These are phyloP conservation scores for Temnothorax unifasciatus DNA, from an alignment of 2,888 invertebrate genomes.

Conservation along the genomic window DNA sequence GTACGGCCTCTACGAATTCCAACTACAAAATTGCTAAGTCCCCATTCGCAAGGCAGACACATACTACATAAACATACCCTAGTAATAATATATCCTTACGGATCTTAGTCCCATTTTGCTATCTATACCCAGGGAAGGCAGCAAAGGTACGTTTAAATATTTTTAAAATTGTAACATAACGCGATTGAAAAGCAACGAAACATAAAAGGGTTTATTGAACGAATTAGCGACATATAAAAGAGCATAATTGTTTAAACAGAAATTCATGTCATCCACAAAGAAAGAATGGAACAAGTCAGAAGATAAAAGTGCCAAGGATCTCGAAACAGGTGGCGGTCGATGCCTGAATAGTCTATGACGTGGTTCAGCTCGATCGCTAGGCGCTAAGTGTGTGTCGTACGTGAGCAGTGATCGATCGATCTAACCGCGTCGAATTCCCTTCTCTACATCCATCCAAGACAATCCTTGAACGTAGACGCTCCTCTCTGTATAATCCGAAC, in stretches of 20 bases:
- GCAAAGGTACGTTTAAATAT: neutral
- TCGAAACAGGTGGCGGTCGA: conserved; percentile 71
- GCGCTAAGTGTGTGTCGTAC: conserved; percentile 10
- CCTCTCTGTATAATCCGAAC: conserved; percentile 65
- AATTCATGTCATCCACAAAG: conserved; percentile 58
- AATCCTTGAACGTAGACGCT: conserved; percentile 56
- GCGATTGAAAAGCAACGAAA: conserved; percentile 49
- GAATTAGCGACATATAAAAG: conserved; percentile 70
- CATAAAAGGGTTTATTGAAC: conserved; percentile 64
- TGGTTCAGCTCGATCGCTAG: conserved; percentile 39
- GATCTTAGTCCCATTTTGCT: neutral
- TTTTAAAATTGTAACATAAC: no score
- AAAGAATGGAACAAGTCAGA: conserved; percentile 52
- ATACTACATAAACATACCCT: conserved; percentile 20
- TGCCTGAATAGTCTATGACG: conserved; percentile 13
- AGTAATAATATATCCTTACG: conserved; percentile 10
- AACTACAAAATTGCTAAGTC: conserved; percentile 56
- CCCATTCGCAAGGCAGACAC: conserved; percentile 21
- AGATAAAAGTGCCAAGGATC: conserved; percentile 56
- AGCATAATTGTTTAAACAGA: conserved; percentile 71
- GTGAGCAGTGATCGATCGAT: conserved; percentile 67
- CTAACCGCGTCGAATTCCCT: conserved; percentile 63
- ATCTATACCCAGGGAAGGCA: neutral
- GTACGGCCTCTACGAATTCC: conserved; percentile 44
- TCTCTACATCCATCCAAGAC: conserved; percentile 51